Base-by-base conservation (phyloP, 2,888 invertebrate species). In the Dioctria rufipes region DNA sequence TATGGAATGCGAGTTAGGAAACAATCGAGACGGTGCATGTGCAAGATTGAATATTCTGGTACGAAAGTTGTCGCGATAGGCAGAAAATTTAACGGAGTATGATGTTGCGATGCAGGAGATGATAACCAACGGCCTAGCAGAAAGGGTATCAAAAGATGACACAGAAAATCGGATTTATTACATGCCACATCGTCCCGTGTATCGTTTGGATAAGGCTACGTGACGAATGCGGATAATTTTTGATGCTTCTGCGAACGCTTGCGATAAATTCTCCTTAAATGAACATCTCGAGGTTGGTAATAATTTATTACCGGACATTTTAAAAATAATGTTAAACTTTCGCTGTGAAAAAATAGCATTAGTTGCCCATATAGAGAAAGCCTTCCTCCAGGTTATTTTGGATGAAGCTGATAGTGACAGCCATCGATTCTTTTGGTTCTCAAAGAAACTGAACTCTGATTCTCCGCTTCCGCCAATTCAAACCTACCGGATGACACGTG, bases 401-500 rank as follows among this genome's bases (percentile, higher is more conserved):
- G 6, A 11, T 11, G 11, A 11, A 51, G 51, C 8, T 6, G 51
- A 51, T 51, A 2, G 51, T 9, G 2, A 51, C 51, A 51, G 51
- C 11, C 51, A 51, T 51, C 6, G 51, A 51, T 11, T 51, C 11
- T 11, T 51, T 9, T 51, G 51, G 51, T 51, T 51, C 11, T 51
- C 51, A 2, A 11, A 51, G 11, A 51, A 11, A 25, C 11, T 58
- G 11, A 58, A 58, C 5, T 13, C 11, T 25, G 11, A 11, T 25
- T 11, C 11, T 13, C 58, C 58, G 5, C 58, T 58, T 11, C 58
- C 58, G n/a, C n/a, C 58, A 58, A 58, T 58, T 58, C 58, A 58
- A 11, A 25, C 11, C 6, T 80, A 78, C 39, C 49, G 78, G 8
- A 80, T 73, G 80, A 78, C 71, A 3, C 79, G 80, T 43, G 78